A percentile compares a stretch with the other conserved stretches of the same genome.
phyloP scores from a whole-genome alignment of 1,140 invertebrate species.

The Drosophila guanche region DNA sequence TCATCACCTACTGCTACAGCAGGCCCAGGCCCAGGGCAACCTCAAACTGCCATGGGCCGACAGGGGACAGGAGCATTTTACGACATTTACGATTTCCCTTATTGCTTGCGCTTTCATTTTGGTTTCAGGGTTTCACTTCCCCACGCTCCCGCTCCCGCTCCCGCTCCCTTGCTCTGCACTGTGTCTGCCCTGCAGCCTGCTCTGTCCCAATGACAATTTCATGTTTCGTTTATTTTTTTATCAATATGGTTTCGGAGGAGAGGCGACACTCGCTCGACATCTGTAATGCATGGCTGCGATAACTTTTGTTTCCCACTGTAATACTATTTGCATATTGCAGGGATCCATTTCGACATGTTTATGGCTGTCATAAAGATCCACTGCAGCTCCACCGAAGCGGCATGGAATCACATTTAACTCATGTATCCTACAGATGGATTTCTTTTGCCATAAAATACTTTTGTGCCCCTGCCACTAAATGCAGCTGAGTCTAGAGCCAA shows the following conservation, averaged over 20 bases:
- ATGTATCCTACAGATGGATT: no score
- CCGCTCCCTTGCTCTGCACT: background rate
- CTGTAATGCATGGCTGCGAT: constrained; percentile 42
- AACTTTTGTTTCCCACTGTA: constrained; percentile 13
- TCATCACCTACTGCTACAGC: constrained; percentile 28
- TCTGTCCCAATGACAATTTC: constrained; percentile 15
- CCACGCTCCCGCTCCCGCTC: background rate
- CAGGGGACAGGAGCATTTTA: constrained; percentile 48
- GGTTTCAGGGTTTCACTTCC: constrained; percentile 30
- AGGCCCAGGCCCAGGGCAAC: background rate
- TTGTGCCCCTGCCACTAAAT: no score
- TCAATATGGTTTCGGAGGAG: constrained; percentile 18
- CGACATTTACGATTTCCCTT: constrained; percentile 72
- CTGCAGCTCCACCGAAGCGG: background rate
- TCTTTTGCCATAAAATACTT: no score
- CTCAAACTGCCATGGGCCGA: constrained; percentile 17
- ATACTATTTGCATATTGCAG: constrained; percentile 10
- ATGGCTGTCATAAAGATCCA: constrained; percentile 4
- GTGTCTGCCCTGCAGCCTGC: no score
- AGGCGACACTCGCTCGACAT: constrained; percentile 7
- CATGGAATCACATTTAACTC: no score
- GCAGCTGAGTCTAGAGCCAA: no score
- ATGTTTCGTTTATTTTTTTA: constrained; percentile 25
- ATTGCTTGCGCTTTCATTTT: constrained; percentile 64
- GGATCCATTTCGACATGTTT: constrained; percentile 5